These are phyloP conservation scores for Reinhardtius hippoglossoides DNA, from an alignment of 2,113 vertebrate genomes.

Conservation along the genomic window DNA sequence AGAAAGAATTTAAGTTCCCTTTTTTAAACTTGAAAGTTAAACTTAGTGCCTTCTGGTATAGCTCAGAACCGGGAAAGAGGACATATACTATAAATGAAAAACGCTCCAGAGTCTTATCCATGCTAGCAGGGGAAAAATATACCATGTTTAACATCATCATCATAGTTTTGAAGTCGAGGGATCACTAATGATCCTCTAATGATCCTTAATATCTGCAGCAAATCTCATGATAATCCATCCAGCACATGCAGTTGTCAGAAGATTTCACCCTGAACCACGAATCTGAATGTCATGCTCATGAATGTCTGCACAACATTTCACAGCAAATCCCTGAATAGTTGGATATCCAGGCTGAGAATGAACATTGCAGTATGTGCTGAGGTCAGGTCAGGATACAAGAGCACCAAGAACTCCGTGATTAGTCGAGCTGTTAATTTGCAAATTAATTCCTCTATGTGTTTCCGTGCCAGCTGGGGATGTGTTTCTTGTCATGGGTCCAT, in stretches of 20 bases:
- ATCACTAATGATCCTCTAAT: not conserved
- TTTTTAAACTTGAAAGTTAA: constrained; percentile 9
- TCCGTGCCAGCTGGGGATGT: not conserved
- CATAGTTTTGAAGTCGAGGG: too few relatives aligned
- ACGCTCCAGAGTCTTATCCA: too few relatives aligned
- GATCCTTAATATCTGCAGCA: not conserved
- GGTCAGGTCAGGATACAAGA: not conserved
- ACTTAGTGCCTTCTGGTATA: not conserved
- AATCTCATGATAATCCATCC: not conserved
- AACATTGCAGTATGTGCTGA: not conserved
- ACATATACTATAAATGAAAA: not conserved
- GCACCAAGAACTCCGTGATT: not conserved
- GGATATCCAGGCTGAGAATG: not conserved
- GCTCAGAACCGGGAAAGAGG: constrained; percentile 4
- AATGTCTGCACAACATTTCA: not conserved
- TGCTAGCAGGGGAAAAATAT: not conserved
- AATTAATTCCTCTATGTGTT: not conserved
- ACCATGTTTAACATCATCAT: not conserved
- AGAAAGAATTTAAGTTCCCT: constrained; percentile 13
- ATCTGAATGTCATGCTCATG: not conserved
- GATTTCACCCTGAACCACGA: not conserved
- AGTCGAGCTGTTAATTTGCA: not conserved
- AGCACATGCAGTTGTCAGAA: not conserved
- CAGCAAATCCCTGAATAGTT: not conserved
- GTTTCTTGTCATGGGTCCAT: too few relatives aligned